Conservation (phyloP, 1,140 invertebrate genomes). For the Nilaparvata lugens region DNA sequence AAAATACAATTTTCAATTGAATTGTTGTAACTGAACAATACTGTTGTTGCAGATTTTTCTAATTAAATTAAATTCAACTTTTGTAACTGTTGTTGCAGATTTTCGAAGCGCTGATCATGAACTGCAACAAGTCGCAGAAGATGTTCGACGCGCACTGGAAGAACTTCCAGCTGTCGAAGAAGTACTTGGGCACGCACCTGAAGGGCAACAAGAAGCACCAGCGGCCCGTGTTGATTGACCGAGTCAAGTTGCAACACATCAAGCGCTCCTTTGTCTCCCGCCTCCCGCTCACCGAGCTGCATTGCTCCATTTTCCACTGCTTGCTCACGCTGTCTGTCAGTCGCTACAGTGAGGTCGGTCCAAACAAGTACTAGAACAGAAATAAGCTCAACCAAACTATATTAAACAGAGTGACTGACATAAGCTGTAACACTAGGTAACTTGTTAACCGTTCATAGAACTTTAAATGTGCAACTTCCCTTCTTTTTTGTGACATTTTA, state of each 20-base stretch:
- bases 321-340: slow-evolving; percentile 55
- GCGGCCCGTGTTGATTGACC: slow-evolving; percentile 51
- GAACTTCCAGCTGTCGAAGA: slow-evolving; percentile 48
- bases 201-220: slow-evolving; percentile 50
- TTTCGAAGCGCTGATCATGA: slow-evolving; percentile 48
- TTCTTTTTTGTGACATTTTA: too few relatives aligned
- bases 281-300: slow-evolving; percentile 43
- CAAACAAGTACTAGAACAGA: too few relatives aligned
- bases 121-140: slow-evolving; percentile 39
- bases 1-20: too few relatives aligned
- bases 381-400: too few relatives aligned
- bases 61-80: too few relatives aligned
- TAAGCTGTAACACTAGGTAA: too few relatives aligned
- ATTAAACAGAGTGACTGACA: too few relatives aligned
- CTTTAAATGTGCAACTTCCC: too few relatives aligned
- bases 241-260: slow-evolving; percentile 57
- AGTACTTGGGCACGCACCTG: slow-evolving; percentile 49
- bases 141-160: slow-evolving; percentile 47
- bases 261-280: slow-evolving; percentile 39
- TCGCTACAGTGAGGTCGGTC: slow-evolving; percentile 53
- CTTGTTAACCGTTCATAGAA: too few relatives aligned
- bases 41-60: too few relatives aligned
- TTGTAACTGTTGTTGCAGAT: slow-evolving; percentile 39
- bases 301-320: slow-evolving; percentile 49
- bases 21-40: too few relatives aligned